Conservation (phyloP, 2,797 vertebrate genomes). For the Falco naumanni region DNA sequence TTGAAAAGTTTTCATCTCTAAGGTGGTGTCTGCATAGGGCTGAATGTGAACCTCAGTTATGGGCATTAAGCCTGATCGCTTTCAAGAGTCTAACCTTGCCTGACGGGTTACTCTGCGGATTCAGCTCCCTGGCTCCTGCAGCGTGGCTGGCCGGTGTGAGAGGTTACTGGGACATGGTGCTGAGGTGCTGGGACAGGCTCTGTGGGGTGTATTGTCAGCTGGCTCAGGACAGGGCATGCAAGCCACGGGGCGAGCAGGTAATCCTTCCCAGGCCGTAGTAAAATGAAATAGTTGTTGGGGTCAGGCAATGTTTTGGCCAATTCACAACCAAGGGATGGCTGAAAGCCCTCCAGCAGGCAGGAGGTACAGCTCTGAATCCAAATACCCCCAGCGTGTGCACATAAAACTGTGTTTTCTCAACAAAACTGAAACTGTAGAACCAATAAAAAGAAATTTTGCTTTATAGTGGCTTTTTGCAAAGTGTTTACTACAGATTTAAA, state of each 20-base stretch:
- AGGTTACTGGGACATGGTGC: too few species aligned
- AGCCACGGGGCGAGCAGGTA: too few species aligned
- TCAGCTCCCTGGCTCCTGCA: not conserved
- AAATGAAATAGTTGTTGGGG: not conserved
- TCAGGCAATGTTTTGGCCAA: not conserved
- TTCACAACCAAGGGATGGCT: not conserved
- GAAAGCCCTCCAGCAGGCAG: not conserved
- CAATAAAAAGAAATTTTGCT: not conserved
- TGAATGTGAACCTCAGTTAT: not conserved
- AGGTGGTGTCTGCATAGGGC: not conserved
- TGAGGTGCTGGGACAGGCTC: too few species aligned
- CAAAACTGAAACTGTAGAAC: not conserved
- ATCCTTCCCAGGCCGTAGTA: not conserved
- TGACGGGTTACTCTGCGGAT: not conserved
- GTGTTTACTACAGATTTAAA: not conserved
- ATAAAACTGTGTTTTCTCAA: not conserved
- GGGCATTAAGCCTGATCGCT: not conserved
- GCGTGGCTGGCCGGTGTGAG: rapidly evolving
- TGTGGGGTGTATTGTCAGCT: rapidly evolving
- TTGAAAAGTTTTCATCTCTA: not conserved
- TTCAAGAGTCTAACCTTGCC: not conserved
- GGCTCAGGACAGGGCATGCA: not conserved
- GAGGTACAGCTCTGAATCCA: not conserved
- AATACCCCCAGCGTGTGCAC: too few species aligned
- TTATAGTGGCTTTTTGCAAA: not conserved